Conservation (phyloP, 2,113 vertebrate genomes). For the Manacus vitellinus region DNA sequence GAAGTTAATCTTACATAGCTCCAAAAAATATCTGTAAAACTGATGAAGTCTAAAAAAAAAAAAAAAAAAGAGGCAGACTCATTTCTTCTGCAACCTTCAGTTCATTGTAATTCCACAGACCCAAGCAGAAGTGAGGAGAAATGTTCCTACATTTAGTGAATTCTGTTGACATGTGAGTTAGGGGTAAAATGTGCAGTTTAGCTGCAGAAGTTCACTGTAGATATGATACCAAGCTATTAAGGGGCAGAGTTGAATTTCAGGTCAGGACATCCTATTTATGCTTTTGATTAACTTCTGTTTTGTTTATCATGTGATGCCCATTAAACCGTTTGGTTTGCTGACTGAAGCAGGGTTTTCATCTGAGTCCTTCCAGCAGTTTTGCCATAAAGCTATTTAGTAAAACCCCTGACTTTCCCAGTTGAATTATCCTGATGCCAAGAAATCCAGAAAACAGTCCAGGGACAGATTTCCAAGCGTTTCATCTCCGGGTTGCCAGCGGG, state of each 20-base stretch:
- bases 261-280: not conserved
- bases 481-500: not conserved
- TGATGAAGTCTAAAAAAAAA: not conserved
- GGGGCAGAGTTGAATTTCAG: not conserved
- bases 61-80: not conserved
- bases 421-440: not conserved
- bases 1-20: not conserved
- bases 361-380: not conserved
- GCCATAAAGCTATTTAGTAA: not conserved
- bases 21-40: fast-evolving
- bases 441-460: not conserved
- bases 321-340: not conserved
- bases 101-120: not conserved
- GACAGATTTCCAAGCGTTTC: not conserved
- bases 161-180: not conserved
- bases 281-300: conserved; percentile 22
- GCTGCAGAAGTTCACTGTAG: not conserved
- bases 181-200: not conserved
- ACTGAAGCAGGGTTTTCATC: not conserved
- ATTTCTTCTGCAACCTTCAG: not conserved
- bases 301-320: not conserved
- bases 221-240: not conserved
- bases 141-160: not conserved
- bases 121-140: not conserved
- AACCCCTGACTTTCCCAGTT: not conserved